Evolutionary conservation across 2,888 invertebrate species (phyloP).

Genomic region (Eremobia ochroleuca): DNA sequence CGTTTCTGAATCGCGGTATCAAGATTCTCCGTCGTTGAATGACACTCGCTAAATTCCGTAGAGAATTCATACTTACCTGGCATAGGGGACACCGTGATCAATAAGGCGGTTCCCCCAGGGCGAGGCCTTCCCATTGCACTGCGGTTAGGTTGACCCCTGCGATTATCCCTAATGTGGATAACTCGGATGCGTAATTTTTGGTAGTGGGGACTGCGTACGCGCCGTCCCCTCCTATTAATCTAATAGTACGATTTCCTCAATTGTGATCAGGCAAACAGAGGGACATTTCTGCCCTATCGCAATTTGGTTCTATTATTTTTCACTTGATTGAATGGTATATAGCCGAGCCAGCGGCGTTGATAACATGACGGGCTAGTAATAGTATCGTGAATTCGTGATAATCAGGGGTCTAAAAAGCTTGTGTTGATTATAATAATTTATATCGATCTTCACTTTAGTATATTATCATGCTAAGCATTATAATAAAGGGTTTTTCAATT

Average conservation of each 20-base stretch:
- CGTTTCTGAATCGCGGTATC: constrained; percentile 25
- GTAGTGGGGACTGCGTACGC: constrained; percentile 8
- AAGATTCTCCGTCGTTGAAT: constrained; percentile 1
- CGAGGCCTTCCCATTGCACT: constrained; percentile 47
- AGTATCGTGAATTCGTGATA: not conserved
- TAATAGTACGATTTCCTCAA: too few species aligned
- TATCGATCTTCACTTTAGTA: not conserved
- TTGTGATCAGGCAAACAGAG: not conserved
- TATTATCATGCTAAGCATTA: not conserved
- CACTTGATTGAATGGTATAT: too few species aligned
- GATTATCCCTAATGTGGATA: constrained; percentile 57
- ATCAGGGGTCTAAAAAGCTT: not conserved
- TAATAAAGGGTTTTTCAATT: too few species aligned
- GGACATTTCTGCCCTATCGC: too few species aligned
- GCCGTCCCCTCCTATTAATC: not conserved
- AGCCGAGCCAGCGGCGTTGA: too few species aligned
- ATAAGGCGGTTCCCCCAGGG: constrained; percentile 58
- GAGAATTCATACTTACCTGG: constrained; percentile 54
- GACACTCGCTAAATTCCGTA: not conserved
- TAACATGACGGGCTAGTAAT: too few species aligned
- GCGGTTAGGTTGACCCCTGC: constrained; percentile 52
- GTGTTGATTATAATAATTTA: too few species aligned
- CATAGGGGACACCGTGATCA: constrained; percentile 60
- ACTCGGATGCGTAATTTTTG: constrained; percentile 16
- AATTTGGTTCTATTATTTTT: too few species aligned